Percentiles rank a stretch among this genome's conserved stretches.
These are phyloP conservation scores for Pseudorhombus dupliciocellatus DNA, from an alignment of 2,113 vertebrate species.

Conservation along the genomic window DNA sequence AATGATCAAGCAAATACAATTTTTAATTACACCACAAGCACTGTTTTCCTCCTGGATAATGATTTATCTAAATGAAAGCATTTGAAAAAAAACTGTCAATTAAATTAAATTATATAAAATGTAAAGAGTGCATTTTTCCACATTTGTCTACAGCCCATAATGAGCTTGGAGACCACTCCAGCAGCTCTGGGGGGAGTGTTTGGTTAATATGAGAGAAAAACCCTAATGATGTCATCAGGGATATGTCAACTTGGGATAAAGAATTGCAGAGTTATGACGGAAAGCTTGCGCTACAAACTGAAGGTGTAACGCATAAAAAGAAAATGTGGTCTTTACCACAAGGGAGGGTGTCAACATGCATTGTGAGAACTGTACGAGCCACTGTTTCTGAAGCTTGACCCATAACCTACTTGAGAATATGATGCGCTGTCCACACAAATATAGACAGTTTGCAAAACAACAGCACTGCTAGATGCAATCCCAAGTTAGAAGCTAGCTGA, in stretches of 20 bases:
- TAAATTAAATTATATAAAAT: conserved; percentile 9
- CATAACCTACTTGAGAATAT: no score
- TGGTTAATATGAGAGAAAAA: not conserved
- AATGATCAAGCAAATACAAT: conserved; percentile 64
- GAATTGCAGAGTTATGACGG: not conserved
- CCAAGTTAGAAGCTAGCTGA: no score
- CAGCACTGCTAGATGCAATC: no score
- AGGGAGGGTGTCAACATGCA: no score
- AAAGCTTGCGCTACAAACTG: not conserved
- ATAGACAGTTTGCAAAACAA: no score
- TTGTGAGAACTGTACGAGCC: not conserved
- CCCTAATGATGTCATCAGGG: conserved; percentile 1
- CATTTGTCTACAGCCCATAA: not conserved
- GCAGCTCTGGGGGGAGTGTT: not conserved
- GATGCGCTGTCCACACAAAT: no score
- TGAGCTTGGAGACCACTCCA: not conserved
- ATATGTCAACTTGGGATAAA: not conserved
- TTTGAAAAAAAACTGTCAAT: conserved; percentile 12
- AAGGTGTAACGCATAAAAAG: not conserved
- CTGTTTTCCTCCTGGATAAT: conserved; percentile 42
- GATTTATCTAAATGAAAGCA: conserved; percentile 54
- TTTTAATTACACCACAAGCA: conserved; percentile 60
- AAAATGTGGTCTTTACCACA: not conserved
- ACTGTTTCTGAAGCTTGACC: no score
- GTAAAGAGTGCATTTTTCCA: not conserved